Percentiles rank a stretch among this genome's conserved stretches.
Conservation (phyloP, 2,888 invertebrate species). For the Acanthosepion esculentum region DNA sequence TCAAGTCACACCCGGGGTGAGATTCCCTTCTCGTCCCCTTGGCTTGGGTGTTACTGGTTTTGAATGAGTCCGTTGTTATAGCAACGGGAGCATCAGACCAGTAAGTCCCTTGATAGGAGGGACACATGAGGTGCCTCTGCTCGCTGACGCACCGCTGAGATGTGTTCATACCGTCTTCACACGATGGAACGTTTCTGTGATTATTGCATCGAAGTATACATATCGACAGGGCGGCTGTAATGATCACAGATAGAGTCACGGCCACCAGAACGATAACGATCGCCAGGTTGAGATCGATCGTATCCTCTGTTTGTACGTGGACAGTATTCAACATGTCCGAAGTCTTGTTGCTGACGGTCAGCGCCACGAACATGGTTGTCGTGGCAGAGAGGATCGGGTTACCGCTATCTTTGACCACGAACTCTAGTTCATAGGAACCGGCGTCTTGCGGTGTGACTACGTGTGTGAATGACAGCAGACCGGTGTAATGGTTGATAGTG, state of each 20-base stretch:
- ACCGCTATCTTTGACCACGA: constrained; percentile 38
- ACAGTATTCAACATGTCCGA: background rate
- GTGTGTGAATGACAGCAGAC: constrained; percentile 6
- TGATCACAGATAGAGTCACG: constrained; percentile 42
- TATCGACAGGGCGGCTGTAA: constrained; percentile 33
- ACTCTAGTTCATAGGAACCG: constrained; percentile 35
- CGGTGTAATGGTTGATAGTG: constrained; percentile 38
- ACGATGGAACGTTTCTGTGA: constrained; percentile 34
- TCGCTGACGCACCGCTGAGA: background rate
- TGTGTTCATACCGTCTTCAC: background rate
- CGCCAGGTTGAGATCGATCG: constrained; percentile 34
- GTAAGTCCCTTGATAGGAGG: background rate
- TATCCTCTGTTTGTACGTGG: constrained; percentile 1
- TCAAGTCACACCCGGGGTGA: background rate
- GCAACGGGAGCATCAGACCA: background rate
- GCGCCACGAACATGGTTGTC: background rate
- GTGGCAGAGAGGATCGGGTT: constrained; percentile 14
- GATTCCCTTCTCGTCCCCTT: background rate
- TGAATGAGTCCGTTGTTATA: background rate
- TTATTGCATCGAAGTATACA: constrained; percentile 38
- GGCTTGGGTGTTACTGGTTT: constrained; percentile 15
- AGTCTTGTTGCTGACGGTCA: constrained; percentile 41
- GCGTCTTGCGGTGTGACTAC: background rate
- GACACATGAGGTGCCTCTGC: constrained; percentile 33
- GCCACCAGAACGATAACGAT: constrained; percentile 43